Evolutionary conservation across 2,113 vertebrate genomes (phyloP), one percentile per base, ranked within the genome.

Genomic region (Nymphicus hollandicus): DNA sequence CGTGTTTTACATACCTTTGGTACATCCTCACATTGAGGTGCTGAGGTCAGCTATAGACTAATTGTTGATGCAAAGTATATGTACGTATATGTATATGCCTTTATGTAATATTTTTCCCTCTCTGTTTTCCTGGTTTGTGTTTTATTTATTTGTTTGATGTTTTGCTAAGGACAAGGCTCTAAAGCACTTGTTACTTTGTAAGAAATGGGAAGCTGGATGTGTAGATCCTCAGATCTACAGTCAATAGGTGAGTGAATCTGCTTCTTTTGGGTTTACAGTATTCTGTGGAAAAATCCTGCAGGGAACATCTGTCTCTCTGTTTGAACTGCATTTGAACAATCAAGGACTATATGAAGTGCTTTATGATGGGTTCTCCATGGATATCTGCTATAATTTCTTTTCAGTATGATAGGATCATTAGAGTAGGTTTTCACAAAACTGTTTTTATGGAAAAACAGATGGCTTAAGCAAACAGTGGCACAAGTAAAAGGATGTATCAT

Each of bases 331-430:
- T 65, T 50, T 89, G 70, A 87, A 82, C 53, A 88, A 61, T 87
- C 63, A 77, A 85, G 63, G 71, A 41, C 49, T 89, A 46, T 86
- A 85, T 85, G 61, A 88, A 95, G 37, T 87, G 23, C n/a, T 77
- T 78, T 68, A 66, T 65, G 25, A 85, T 61, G 66, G 35, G 22
- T 79, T 92, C 70, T 94, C 58, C 31, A 35, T 93, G 74, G 94
- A 86, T 93, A 80, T 19, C 17, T 80, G 90, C 88, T 82, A 77
- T 22, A 47, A 91, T 91, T 82, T 85, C 17, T 88, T 92, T 84
- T 92, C 65, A 83, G 61, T 77, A 61, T 66, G 53, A 72, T 73
- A 70, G 1, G 1, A 52, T 69, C 65, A 25, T 86, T 91, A 80
- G 53, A 65, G 71, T 47, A 89, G 37, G 22, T 85, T 93, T 91